phyloP scores from a whole-genome alignment of 2,888 invertebrate genomes.

The Oxycera nigricornis region DNA sequence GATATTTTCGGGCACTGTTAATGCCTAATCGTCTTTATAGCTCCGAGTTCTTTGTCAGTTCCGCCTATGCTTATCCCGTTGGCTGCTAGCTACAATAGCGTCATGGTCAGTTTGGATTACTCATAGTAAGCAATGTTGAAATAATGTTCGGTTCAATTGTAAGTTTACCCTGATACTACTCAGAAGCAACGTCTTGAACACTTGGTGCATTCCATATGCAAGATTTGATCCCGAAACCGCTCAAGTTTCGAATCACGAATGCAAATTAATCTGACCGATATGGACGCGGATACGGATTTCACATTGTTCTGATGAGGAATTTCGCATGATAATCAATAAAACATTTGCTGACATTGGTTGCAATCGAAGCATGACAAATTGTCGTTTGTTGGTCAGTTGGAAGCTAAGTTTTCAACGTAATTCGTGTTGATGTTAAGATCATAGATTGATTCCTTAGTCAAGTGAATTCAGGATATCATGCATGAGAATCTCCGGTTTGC shows the following conservation, averaged over 20 bases:
- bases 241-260: slow-evolving; percentile 9
- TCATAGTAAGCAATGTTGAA: slow-evolving; percentile 6
- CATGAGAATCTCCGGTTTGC: too few relatives aligned
- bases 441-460: too few relatives aligned
- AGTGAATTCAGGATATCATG: too few relatives aligned
- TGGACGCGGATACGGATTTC: slow-evolving; percentile 17
- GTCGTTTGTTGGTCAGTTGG: not conserved
- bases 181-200: slow-evolving; percentile 1
- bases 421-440: too few relatives aligned
- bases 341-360: slow-evolving; percentile 4
- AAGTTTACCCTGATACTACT: slow-evolving; percentile 1
- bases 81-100: not conserved
- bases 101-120: slow-evolving; percentile 26
- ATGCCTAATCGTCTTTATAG: too few relatives aligned
- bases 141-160: slow-evolving; percentile 14
- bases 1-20: too few relatives aligned
- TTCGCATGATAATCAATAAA: slow-evolving; percentile 16
- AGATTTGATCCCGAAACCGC: slow-evolving; percentile 12
- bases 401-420: too few relatives aligned
- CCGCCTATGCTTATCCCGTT: not conserved
- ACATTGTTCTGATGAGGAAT: slow-evolving; percentile 28
- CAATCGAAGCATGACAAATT: slow-evolving; percentile 12
- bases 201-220: slow-evolving; percentile 19
- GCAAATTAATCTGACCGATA: slow-evolving; percentile 16
- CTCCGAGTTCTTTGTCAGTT: too few relatives aligned